Conservation (phyloP, 2,888 invertebrate genomes). For the Synanthedon myopaeformis region DNA sequence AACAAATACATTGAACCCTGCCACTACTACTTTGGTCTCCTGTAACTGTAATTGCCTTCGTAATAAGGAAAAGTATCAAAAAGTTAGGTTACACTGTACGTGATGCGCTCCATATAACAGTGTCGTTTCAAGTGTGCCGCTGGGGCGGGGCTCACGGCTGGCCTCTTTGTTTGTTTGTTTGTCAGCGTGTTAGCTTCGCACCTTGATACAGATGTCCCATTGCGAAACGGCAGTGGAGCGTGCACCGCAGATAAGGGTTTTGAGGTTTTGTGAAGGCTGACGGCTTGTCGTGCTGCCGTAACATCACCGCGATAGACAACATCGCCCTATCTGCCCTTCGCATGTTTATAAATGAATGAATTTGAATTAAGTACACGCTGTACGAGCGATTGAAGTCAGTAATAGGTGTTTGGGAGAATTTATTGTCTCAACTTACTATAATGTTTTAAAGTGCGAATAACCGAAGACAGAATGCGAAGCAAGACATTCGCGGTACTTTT, state of each 20-base stretch:
- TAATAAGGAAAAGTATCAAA: slow-evolving; percentile 6
- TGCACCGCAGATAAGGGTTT: not conserved
- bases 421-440: too few species aligned
- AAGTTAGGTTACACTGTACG: not conserved
- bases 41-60: too few species aligned
- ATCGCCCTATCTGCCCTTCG: not conserved
- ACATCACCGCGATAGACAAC: not conserved
- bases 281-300: not conserved
- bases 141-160: slow-evolving; percentile 16
- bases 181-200: slow-evolving; percentile 14
- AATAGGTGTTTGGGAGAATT: too few species aligned
- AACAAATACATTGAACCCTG: too few species aligned
- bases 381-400: too few species aligned
- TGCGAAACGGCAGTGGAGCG: not conserved
- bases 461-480: too few species aligned
- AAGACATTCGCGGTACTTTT: too few species aligned
- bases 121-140: slow-evolving; percentile 3
- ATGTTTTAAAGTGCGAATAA: too few species aligned
- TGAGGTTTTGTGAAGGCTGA: not conserved
- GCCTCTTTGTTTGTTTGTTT: slow-evolving; percentile 25
- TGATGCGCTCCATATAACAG: not conserved
- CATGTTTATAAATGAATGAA: too few species aligned
- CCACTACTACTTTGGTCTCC: too few species aligned
- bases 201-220: slow-evolving; percentile 6
- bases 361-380: too few species aligned